Percentiles rank a stretch among this genome's conserved stretches.
Conservation (phyloP, 1,140 invertebrate species). For the Orussus abietinus region DNA sequence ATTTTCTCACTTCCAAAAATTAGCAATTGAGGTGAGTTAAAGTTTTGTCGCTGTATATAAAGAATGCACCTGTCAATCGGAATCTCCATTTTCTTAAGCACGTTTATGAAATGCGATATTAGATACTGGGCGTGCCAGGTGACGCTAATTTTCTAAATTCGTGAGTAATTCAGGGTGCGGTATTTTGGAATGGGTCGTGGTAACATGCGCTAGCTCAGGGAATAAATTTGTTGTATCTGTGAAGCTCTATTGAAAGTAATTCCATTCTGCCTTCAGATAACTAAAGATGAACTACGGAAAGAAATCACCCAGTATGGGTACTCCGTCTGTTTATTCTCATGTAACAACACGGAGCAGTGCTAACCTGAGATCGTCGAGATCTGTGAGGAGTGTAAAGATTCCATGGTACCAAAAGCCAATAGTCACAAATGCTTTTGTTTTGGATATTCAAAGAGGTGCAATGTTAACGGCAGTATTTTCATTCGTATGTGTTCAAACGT, state of each 20-base stretch:
- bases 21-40: no score
- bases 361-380: slow-evolving; percentile 74
- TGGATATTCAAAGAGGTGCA: slow-evolving; percentile 77
- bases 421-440: slow-evolving; percentile 69
- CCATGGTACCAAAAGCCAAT: slow-evolving; percentile 83
- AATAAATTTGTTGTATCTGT: no score
- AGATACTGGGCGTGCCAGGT: background rate
- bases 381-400: slow-evolving; percentile 68
- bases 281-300: slow-evolving; percentile 58
- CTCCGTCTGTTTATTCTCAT: slow-evolving; percentile 82
- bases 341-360: slow-evolving; percentile 73
- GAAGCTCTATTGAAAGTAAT: no score
- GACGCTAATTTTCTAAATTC: background rate
- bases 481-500: slow-evolving; percentile 57
- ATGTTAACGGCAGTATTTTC: slow-evolving; percentile 70
- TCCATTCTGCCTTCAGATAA: slow-evolving; percentile 4
- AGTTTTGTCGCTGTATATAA: no score
- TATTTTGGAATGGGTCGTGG: no score
- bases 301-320: slow-evolving; percentile 74
- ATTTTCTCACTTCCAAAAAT: no score
- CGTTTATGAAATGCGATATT: no score
- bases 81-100: no score
- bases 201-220: no score
- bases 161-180: background rate
- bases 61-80: no score